phyloP scores from a whole-genome alignment of 2,888 invertebrate species.

The Drosophila maculinotata region DNA sequence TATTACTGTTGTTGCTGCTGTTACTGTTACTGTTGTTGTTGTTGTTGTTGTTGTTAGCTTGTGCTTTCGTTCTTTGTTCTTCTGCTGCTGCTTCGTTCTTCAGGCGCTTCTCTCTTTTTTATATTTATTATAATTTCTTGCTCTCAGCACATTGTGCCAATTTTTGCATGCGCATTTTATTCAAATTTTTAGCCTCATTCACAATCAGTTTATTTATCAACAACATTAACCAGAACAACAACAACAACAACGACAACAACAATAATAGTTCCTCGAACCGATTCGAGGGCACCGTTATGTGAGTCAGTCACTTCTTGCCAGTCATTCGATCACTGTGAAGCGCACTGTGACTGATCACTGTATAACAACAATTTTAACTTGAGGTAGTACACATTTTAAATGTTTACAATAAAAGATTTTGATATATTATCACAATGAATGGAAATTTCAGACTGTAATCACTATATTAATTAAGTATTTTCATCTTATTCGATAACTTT shows the following conservation, averaged over 20 bases:
- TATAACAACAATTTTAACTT: too few relatives aligned
- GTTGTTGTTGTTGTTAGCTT: slow-evolving; percentile 35
- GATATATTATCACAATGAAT: too few relatives aligned
- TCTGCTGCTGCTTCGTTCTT: slow-evolving; percentile 4
- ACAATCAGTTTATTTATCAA: slow-evolving; percentile 60
- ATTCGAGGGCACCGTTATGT: slow-evolving; percentile 35
- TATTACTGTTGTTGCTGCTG: slow-evolving; percentile 28
- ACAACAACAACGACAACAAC: slow-evolving; percentile 1
- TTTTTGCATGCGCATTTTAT: slow-evolving; percentile 77
- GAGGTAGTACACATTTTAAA: too few relatives aligned
- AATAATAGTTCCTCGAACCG: slow-evolving; percentile 54
- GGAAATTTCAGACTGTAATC: too few relatives aligned
- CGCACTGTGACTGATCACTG: slow-evolving; percentile 1
- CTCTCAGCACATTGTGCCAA: slow-evolving; percentile 33
- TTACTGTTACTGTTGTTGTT: slow-evolving; percentile 35
- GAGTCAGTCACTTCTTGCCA: slow-evolving; percentile 32
- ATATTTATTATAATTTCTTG: slow-evolving; percentile 5
- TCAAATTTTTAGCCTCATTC: slow-evolving; percentile 73
- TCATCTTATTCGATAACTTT: too few relatives aligned
- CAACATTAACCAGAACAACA: slow-evolving; percentile 22
- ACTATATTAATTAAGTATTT: too few relatives aligned
- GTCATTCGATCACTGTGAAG: background rate
- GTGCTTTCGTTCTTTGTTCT: slow-evolving; percentile 36
- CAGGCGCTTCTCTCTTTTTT: background rate
- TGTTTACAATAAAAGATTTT: too few relatives aligned